Percentiles rank a stretch among this genome's conserved stretches.
Conservation (phyloP, 2,113 vertebrate genomes). For the Corythornis vintsioides region DNA sequence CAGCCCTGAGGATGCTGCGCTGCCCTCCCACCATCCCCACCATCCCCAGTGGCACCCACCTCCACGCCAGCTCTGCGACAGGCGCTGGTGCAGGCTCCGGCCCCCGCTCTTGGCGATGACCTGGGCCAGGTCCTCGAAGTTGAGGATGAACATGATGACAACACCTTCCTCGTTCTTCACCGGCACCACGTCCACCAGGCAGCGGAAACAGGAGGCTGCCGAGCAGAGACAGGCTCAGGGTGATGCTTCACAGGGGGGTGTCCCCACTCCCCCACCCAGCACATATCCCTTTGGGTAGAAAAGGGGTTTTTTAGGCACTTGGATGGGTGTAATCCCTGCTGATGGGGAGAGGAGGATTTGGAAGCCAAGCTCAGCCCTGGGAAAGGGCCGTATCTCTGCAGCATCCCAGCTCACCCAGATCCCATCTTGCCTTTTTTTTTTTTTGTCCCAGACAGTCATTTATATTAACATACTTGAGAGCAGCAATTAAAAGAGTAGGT, state of each 20-base stretch:
- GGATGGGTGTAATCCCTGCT: neutral
- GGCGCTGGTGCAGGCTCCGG: conserved; percentile 82
- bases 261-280: neutral
- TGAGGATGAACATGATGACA: conserved; percentile 99
- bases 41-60: conserved; percentile 55
- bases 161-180: conserved; percentile 92
- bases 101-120: conserved; percentile 80
- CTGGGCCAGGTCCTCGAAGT: conserved; percentile 89
- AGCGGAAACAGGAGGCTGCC: conserved; percentile 90
- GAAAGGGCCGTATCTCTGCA: neutral
- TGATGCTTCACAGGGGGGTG: rapidly evolving
- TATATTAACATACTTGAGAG: conserved; percentile 53
- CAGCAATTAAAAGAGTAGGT: conserved; percentile 44
- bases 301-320: neutral
- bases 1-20: neutral
- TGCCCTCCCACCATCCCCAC: rapidly evolving
- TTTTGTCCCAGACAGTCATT: conserved; percentile 18
- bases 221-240: neutral
- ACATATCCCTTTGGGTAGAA: neutral
- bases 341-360: neutral
- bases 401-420: neutral
- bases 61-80: conserved; percentile 81
- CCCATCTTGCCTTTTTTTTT: neutral
- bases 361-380: neutral
- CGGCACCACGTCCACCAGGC: conserved; percentile 92